These are phyloP conservation scores for Chlorops oryzae DNA, from an alignment of 1,140 invertebrate species.

Conservation along the genomic window DNA sequence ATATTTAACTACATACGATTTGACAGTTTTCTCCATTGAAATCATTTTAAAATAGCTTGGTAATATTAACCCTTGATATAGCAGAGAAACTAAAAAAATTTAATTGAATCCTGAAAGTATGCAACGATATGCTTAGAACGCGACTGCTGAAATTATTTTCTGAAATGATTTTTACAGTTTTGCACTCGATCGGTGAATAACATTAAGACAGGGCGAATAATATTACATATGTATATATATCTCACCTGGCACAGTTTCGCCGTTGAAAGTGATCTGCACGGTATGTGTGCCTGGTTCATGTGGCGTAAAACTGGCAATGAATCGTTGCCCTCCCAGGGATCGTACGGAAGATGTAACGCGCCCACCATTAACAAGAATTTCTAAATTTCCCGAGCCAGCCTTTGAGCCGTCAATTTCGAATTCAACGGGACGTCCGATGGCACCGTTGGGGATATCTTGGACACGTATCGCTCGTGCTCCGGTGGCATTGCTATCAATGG, in stretches of 20 bases:
- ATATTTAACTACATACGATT: no score
- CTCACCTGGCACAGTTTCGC: conserved; percentile 85
- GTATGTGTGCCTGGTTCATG: conserved; percentile 76
- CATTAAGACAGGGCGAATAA: no score
- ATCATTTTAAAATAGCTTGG: no score
- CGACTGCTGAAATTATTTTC: no score
- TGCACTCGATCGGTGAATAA: no score
- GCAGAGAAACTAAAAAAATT: no score
- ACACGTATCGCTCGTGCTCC: conserved; percentile 77
- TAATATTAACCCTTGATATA: no score
- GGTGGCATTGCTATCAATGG: conserved; percentile 46
- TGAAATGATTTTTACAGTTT: no score
- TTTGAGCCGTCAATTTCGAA: conserved; percentile 95
- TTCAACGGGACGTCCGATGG: conserved; percentile 82
- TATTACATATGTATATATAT: conserved; percentile 20
- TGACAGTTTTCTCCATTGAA: no score
- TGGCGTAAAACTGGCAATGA: conserved; percentile 86
- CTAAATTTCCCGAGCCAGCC: conserved; percentile 93
- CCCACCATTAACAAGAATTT: conserved; percentile 93
- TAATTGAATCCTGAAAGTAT: no score
- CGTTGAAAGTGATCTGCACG: conserved; percentile 95
- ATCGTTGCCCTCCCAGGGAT: conserved; percentile 83
- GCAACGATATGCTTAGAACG: no score
- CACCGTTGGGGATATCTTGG: conserved; percentile 74
- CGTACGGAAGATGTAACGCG: conserved; percentile 90